Percentiles rank a stretch among this genome's conserved stretches.
Evolutionary conservation across 1,140 invertebrate species (phyloP).

Genomic region (Drosophila parvula): DNA sequence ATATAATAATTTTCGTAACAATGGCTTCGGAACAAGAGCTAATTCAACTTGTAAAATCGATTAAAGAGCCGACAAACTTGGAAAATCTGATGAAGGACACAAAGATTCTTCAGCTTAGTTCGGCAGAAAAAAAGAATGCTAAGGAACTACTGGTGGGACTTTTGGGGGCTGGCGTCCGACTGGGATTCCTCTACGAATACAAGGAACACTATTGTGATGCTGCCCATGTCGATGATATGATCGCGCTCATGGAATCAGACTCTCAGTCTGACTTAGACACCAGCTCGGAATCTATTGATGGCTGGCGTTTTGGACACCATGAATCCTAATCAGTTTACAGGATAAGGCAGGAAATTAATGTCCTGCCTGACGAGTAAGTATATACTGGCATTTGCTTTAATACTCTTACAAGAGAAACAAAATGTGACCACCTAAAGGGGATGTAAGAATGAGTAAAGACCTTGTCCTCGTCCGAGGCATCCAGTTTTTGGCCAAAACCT

Average conservation of each 20-base stretch:
- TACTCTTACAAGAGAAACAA: no score
- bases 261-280: background rate
- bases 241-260: background rate
- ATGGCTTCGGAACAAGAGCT: conserved; percentile 2
- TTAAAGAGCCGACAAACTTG: conserved; percentile 1
- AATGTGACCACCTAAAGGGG: background rate
- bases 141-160: background rate
- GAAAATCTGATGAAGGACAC: background rate
- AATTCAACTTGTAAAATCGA: conserved; percentile 1
- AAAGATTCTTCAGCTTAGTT: background rate
- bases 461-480: conserved; percentile 2
- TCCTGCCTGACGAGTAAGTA: background rate
- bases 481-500: conserved; percentile 19
- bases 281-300: conserved; percentile 2
- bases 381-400: no score
- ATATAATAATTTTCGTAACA: background rate
- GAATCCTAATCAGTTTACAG: background rate
- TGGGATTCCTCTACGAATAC: conserved; percentile 22
- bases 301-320: background rate
- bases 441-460: background rate
- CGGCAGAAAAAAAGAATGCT: background rate
- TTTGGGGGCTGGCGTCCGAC: background rate
- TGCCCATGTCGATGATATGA: conserved; percentile 16
- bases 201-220: conserved; percentile 20
- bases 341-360: background rate